Base-by-base conservation (phyloP, 2,888 invertebrate species). In the Tenthredo amoena region DNA sequence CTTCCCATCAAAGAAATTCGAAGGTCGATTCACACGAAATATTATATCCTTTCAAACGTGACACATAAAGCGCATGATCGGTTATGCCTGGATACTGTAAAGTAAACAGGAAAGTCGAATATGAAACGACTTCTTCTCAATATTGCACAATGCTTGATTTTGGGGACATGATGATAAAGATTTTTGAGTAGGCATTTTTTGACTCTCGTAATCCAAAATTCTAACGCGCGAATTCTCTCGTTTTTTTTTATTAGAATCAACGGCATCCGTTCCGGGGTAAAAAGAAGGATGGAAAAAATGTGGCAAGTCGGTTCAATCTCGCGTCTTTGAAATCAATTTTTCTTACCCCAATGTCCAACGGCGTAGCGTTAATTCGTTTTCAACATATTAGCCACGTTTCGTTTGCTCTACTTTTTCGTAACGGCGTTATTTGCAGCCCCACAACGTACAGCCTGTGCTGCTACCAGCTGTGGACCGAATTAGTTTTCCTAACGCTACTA, bases 391-490 rank as follows among this genome's bases (percentile, higher is more conserved):
- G 62, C 62, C 62, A 26, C 26, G 62, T 62, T 62, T 62, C 62
- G 62, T 62, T 62, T 62, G 62, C 62, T 62, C 62, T 10, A 62
- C 62, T 62, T 62, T 62, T 62, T 62, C 26, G 21, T 12, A 62
- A 26, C 62, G 62, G 62, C 12, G 26, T 62, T 62, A 62, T 62
- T 62, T 62, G 62, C 62, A 62, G 62, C 62, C 62, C 62, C 26
- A 1, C 26, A 26, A 62, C 12, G 26, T 62, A 62, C 62, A 62
- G 62, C 62, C 62, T 26, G 62, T 26, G 26, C 62, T 26, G 12
- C 26, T 62, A 12, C 62, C 62, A 62, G 62, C 62, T 62, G 62
- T 62, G 62, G 12, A 62, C 62, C 62, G 62, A 62, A 62, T 62
- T 62, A 62, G 62, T 62, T 62, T 62, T 62, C 62, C 26, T 62